A percentile compares a stretch with the other conserved stretches of the same genome.
phyloP scores from a whole-genome alignment of 2,888 invertebrate genomes.

The Idaea straminata region DNA sequence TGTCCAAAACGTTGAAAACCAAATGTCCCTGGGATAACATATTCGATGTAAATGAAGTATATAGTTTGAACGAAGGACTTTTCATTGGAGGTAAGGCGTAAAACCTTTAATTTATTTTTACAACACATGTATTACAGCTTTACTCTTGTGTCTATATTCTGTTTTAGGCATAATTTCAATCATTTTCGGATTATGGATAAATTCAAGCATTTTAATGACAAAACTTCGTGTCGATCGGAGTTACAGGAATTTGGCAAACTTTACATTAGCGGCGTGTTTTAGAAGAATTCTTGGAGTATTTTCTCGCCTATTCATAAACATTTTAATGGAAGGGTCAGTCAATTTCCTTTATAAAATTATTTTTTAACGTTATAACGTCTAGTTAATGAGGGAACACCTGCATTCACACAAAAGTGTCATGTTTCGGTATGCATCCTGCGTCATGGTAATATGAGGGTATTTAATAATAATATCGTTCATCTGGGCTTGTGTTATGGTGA shows the following conservation, averaged over 20 bases:
- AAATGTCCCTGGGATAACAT: constrained; percentile 47
- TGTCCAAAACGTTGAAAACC: neutral
- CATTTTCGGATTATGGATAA: constrained; percentile 44
- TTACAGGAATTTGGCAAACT: constrained; percentile 64
- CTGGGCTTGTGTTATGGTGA: too few species aligned
- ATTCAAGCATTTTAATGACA: constrained; percentile 39
- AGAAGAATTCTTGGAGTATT: constrained; percentile 41
- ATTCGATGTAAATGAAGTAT: constrained; percentile 42
- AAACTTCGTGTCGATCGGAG: constrained; percentile 47
- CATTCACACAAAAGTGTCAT: too few species aligned
- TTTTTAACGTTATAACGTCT: too few species aligned
- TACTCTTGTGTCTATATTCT: neutral
- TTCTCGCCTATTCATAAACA: constrained; percentile 32
- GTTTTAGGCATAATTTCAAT: constrained; percentile 50
- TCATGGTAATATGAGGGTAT: too few species aligned
- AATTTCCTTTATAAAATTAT: constrained; percentile 12
- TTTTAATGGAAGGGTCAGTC: constrained; percentile 38
- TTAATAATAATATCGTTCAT: too few species aligned
- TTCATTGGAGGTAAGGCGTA: constrained; percentile 41
- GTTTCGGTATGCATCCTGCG: too few species aligned
- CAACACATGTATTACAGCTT: neutral
- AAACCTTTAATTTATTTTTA: neutral
- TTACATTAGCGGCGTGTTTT: constrained; percentile 48
- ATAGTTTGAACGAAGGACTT: constrained; percentile 39
- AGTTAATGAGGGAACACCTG: too few species aligned